phyloP scores from a whole-genome alignment of 2,888 invertebrate genomes.

The Synergus laeviventris region DNA sequence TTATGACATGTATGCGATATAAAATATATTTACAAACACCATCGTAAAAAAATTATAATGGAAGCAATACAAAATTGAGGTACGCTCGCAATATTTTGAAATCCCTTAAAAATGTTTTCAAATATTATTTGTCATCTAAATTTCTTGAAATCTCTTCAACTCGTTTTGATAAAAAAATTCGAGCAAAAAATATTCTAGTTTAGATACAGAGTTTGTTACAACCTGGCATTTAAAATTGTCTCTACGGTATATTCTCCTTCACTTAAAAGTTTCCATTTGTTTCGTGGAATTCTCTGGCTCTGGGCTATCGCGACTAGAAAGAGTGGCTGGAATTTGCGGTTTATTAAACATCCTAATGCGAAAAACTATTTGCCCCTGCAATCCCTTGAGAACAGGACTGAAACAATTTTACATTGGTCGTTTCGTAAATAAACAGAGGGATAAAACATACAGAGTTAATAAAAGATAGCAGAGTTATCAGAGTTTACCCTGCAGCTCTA shows the following conservation, averaged over 20 bases:
- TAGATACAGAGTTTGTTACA: neutral
- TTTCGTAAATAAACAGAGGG: constrained; percentile 50
- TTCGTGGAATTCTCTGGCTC: constrained; percentile 13
- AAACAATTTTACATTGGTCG: constrained; percentile 52
- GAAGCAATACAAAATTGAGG: neutral
- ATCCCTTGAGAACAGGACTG: constrained; percentile 40
- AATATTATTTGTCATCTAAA: too few species aligned
- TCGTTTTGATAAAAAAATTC: neutral
- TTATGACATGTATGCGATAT: neutral
- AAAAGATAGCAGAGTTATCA: constrained; percentile 29
- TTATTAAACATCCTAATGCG: constrained; percentile 43
- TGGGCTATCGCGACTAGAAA: neutral
- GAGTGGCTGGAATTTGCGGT: constrained; percentile 37
- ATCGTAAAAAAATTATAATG: neutral
- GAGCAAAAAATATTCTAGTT: neutral
- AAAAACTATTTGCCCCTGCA: constrained; percentile 39
- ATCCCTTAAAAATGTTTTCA: too few species aligned
- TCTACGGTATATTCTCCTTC: constrained; percentile 33
- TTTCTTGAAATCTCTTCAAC: too few species aligned
- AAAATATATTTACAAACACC: neutral
- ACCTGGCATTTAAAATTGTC: constrained; percentile 14
- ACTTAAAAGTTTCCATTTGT: constrained; percentile 35
- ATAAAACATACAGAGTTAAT: constrained; percentile 51
- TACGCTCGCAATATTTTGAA: too few species aligned
- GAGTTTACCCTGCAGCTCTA: neutral